A percentile compares a stretch with the other conserved stretches of the same genome.
These are phyloP conservation scores for Anaspis maculata DNA, from an alignment of 2,888 invertebrate genomes.

Conservation along the genomic window DNA sequence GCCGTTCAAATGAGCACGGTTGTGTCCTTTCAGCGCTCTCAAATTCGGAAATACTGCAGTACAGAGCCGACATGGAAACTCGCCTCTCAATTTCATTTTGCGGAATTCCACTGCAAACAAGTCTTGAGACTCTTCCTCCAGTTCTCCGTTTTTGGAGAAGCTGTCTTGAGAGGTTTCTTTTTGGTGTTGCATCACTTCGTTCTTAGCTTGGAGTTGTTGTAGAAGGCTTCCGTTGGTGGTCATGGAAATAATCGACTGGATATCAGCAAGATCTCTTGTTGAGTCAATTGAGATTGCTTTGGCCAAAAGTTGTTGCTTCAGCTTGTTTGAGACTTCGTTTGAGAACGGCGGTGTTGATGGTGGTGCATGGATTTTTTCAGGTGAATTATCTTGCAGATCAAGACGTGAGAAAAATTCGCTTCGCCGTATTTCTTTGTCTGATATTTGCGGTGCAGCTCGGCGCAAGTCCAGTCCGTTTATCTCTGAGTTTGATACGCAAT, in stretches of 20 bases:
- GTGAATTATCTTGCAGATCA: constrained; percentile 64
- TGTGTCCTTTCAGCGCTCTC: constrained; percentile 84
- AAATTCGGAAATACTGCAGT: constrained; percentile 80
- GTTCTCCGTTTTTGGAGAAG: constrained; percentile 33
- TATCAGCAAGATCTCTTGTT: constrained; percentile 74
- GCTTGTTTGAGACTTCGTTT: constrained; percentile 21
- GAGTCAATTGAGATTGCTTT: constrained; percentile 41
- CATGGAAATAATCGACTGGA: constrained; percentile 73
- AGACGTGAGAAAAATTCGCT: constrained; percentile 77
- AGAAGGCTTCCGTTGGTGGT: constrained; percentile 61
- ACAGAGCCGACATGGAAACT: constrained; percentile 87
- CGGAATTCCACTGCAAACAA: constrained; percentile 76
- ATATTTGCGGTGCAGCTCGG: constrained; percentile 22
- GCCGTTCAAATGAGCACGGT: constrained; percentile 73
- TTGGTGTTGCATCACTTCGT: constrained; percentile 17
- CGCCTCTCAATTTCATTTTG: constrained; percentile 82
- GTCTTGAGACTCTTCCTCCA: constrained; percentile 73
- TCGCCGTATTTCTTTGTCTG: constrained; percentile 55
- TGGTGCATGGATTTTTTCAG: constrained; percentile 27
- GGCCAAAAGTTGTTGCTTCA: constrained; percentile 27
- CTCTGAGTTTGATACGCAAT: constrained; percentile 35
- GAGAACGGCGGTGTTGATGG: constrained; percentile 6
- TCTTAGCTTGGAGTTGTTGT: constrained; percentile 50
- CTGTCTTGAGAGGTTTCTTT: constrained; percentile 15
- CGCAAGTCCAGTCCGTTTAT: constrained; percentile 33